Evolutionary conservation across 2,797 vertebrate species (phyloP).

Genomic region (Pseudochromis fuscus): DNA sequence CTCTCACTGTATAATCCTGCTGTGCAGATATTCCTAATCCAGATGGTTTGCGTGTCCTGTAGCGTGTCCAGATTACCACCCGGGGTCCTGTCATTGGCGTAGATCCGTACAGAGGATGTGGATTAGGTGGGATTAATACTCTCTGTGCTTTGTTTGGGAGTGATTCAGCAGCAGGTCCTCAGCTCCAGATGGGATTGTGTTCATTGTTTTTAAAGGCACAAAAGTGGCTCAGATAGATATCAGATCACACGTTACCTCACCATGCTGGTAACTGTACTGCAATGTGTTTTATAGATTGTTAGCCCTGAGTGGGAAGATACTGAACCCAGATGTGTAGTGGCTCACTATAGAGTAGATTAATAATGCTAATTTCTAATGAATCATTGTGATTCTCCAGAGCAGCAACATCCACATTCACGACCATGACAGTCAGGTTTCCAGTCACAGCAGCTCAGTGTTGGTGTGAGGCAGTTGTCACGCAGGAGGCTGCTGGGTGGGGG

Average conservation of each 20-base stretch:
- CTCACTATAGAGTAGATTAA: no score
- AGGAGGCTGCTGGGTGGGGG: not conserved
- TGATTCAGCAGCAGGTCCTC: slow-evolving; percentile 19
- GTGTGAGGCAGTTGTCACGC: not conserved
- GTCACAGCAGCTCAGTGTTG: not conserved
- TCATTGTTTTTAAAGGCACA: slow-evolving; percentile 17
- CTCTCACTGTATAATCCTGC: slow-evolving; percentile 52
- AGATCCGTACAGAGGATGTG: slow-evolving; percentile 30
- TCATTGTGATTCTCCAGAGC: not conserved
- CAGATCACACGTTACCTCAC: not conserved
- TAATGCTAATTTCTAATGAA: not conserved
- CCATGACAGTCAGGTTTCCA: not conserved
- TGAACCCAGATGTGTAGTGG: no score
- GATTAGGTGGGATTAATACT: slow-evolving; percentile 61
- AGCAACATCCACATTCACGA: not conserved
- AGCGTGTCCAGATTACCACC: slow-evolving; percentile 49
- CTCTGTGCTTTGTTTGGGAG: slow-evolving; percentile 43
- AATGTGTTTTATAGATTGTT: not conserved
- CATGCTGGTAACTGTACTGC: not conserved
- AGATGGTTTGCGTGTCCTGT: slow-evolving; percentile 42
- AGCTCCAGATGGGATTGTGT: not conserved
- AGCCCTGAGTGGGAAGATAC: not conserved
- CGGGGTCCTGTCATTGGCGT: slow-evolving; percentile 12
- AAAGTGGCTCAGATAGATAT: not conserved
- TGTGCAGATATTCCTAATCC: slow-evolving; percentile 62